phyloP scores from a whole-genome alignment of 2,113 vertebrate species.

The Myotis brandtii region DNA sequence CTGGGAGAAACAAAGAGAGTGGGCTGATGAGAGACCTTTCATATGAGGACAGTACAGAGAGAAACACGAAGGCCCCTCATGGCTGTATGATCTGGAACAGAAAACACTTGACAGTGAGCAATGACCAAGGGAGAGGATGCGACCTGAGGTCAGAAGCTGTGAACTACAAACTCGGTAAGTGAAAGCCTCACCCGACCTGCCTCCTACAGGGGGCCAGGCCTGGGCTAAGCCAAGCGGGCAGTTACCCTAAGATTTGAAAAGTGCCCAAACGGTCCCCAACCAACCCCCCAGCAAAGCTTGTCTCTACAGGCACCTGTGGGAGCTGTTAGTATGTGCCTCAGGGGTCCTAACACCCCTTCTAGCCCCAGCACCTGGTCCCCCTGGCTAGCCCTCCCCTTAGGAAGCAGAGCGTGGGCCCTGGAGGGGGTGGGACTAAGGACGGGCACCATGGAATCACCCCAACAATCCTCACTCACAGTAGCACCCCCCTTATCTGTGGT shows the following conservation, averaged over 20 bases:
- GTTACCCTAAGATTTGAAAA: neutral
- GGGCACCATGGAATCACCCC: no score
- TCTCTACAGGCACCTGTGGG: neutral
- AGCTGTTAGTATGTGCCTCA: neutral
- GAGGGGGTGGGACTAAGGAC: neutral
- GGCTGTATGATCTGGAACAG: neutral
- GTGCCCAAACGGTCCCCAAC: no score
- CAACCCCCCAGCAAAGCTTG: accelerated
- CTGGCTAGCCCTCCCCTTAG: neutral
- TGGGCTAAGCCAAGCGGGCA: neutral
- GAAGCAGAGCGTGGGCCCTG: neutral
- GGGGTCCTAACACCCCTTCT: neutral
- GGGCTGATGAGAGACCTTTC: neutral
- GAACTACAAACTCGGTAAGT: no score
- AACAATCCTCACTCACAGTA: neutral
- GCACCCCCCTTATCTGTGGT: neutral
- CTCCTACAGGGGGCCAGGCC: neutral
- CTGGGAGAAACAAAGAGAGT: neutral
- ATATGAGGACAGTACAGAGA: accelerated
- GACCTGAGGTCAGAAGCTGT: neutral
- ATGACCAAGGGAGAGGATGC: neutral
- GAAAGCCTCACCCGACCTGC: no score
- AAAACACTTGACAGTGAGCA: no score
- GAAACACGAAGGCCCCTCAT: neutral
- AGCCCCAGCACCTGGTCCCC: no score